Percentiles rank a stretch among this genome's conserved stretches.
These are phyloP conservation scores for Heliconius ismenius DNA, from an alignment of 2,888 invertebrate species.

Conservation along the genomic window DNA sequence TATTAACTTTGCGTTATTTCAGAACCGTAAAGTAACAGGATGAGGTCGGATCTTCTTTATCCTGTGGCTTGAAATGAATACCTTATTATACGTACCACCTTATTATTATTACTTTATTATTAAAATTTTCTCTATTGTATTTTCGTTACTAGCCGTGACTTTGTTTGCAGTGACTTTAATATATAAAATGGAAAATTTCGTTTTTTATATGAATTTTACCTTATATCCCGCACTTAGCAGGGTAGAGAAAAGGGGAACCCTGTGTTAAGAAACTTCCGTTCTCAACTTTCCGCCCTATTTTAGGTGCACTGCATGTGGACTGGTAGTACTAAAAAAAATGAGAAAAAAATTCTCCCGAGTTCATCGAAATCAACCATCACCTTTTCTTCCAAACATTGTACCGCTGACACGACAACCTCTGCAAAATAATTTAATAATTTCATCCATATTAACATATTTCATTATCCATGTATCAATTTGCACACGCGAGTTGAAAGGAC, in stretches of 20 bases:
- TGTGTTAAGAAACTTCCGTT: too few relatives aligned
- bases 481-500: conserved; percentile 2
- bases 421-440: neutral
- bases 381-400: neutral
- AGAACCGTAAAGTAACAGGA: conserved; percentile 32
- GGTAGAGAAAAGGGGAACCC: too few relatives aligned
- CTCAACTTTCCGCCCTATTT: too few relatives aligned
- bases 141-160: neutral
- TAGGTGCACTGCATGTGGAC: too few relatives aligned
- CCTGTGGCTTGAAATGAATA: conserved; percentile 7
- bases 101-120: conserved; percentile 8
- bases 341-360: neutral
- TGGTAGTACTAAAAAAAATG: too few relatives aligned
- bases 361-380: neutral
- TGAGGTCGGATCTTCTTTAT: conserved; percentile 25
- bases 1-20: conserved; percentile 33
- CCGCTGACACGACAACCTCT: too few relatives aligned
- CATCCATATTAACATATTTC: neutral
- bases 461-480: conserved; percentile 9
- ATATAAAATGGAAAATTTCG: neutral
- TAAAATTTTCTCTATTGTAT: conserved; percentile 9
- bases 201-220: neutral
- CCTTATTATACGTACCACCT: neutral
- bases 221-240: too few relatives aligned
- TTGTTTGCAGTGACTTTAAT: neutral